Evolutionary conservation across 2,797 vertebrate genomes (phyloP), one percentile per base, ranked within the genome.

Genomic region (Phalanger gymnotis): DNA sequence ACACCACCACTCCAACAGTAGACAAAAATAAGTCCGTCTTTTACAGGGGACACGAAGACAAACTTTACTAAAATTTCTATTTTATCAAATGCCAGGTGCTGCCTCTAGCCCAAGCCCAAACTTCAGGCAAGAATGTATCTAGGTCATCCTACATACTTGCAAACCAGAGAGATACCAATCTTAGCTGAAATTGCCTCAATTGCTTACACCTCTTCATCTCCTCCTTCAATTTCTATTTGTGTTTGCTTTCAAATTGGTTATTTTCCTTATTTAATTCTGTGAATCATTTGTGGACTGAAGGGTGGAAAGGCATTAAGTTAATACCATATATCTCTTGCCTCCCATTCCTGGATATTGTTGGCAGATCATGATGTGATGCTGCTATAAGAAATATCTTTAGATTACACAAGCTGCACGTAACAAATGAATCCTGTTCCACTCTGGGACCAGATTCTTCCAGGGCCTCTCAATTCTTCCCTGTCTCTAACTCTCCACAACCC

Each of bases 281-380:
- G 61, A 96, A 96, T 54, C 73, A 0, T 93, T 96, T 91, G 91
- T 58, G 25, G 51, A 90, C 25, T 57, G 91, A 55, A 90, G 92
- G 31, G 89, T 90, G 95, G 31, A 40, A 94, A 95, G 92, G 30
- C 16, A 81, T 81, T 81, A 54, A 81, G 58, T 91, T 28, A 40
- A 53, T 87, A 28, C 3, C 0, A 30, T 91, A 54, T 81, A 92
- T 54, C 93, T 95, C 90, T 91, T 0, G 91, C 96, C 34, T 61
- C 92, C 1, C 0, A 54, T 55, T 66, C 95, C 94, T 57, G 30
- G 57, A 91, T 95, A 58, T 89, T 92, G 2, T 34, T 96, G 91
- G 51, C 93, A 96, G 58, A 53, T 95, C 98, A 92, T 92, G 96
- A 97, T 95, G 92, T 96, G 92, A 90, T 90, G 92, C 61, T 90